phyloP scores from a whole-genome alignment of 2,113 vertebrate species.

The Lucifuga dentata region DNA sequence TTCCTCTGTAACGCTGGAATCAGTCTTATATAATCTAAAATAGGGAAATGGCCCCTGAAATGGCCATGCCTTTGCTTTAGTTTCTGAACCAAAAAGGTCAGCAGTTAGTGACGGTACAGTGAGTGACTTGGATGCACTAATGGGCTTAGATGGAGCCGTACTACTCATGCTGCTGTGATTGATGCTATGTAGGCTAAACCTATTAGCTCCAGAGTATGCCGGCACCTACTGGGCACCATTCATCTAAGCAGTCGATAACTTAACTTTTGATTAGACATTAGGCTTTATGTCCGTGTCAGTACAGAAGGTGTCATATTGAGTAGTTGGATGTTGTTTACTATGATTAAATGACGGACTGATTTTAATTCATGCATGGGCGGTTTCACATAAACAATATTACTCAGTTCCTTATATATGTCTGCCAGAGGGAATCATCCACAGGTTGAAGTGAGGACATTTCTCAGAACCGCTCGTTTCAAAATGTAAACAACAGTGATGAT shows the following conservation, averaged over 20 bases:
- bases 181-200: conserved; percentile 57
- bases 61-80: conserved; percentile 44
- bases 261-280: conserved; percentile 11
- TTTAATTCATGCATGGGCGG: background rate
- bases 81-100: conserved; percentile 54
- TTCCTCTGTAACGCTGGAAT: background rate
- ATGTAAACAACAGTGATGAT: conserved; percentile 14
- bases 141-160: conserved; percentile 63
- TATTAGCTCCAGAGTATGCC: conserved; percentile 41
- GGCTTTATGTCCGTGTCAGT: background rate
- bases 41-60: conserved; percentile 27
- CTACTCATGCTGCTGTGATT: conserved; percentile 38
- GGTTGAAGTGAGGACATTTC: background rate
- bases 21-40: conserved; percentile 25
- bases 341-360: background rate
- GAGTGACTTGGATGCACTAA: conserved; percentile 60
- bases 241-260: conserved; percentile 15
- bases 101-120: conserved; percentile 50
- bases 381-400: no score
- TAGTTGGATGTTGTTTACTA: background rate
- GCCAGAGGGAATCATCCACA: background rate
- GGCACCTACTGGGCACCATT: conserved; percentile 13
- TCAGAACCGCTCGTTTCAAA: background rate
- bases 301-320: background rate
- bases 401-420: no score